Base-by-base conservation (phyloP, 2,113 vertebrate genomes). In the Tragelaphus strepsiceros region DNA sequence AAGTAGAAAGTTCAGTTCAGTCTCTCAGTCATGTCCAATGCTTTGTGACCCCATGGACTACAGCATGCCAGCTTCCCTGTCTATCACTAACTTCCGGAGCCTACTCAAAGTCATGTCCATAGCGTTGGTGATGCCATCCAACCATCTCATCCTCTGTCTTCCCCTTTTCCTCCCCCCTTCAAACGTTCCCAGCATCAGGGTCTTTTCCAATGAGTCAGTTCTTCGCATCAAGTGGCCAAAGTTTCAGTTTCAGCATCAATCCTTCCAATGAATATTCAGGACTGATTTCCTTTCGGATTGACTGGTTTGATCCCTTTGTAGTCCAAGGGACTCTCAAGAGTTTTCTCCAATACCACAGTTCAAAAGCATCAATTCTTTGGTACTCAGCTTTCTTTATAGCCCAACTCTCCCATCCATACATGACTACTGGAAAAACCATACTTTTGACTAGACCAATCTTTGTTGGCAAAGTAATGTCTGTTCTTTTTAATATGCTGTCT, bases 21-120 rank as follows among this genome's bases (percentile, higher is more conserved):
- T 71, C 2, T 0, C 32, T 71, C 64, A 71, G 19, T 35, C 4
- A 0, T 35, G 64, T 35, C 17, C 1, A 0, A 71, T 2, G 2
- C 19, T n/a, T 64, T 71, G 64, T 5, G 19, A 71, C 4, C 17
- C 64, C n/a, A 35, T 35, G n/a, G 64, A 35, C 19, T 35, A 71
- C n/a, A 35, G 2, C 64, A 71, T 1, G 2, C 9, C n/a, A 71
- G 9, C 64, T 35, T 11, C n/a, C 64, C n/a, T 35, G n/a, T 35
- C 19, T 4, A 35, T 71, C 64, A 64, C 15, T 30, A 64, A 64
- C 30, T 64, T 19, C 64, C 0, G 0, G n/a, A 71, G n/a, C 9
- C n/a, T 71, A 21, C 64, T 35, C 64, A 71, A 71, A 71, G 9
- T 71, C 64, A 71, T 22, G n/a, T 71, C 19, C n/a, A 11, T 71